Percentiles rank a stretch among this genome's conserved stretches.
These are phyloP conservation scores for Enteromius paludinosus DNA, from an alignment of 2,797 vertebrate genomes.

Conservation along the genomic window DNA sequence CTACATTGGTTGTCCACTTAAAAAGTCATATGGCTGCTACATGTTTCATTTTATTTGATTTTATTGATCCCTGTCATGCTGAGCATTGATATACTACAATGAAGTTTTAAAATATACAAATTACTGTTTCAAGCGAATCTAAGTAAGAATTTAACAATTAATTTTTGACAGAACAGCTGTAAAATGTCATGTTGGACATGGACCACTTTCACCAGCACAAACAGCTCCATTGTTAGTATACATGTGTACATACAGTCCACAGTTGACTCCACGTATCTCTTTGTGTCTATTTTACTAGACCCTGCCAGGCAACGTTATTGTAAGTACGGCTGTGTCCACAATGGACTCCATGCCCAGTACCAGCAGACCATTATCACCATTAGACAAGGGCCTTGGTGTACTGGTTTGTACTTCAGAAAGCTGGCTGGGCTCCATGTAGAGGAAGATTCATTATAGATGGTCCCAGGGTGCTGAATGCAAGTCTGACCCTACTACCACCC, in stretches of 20 bases:
- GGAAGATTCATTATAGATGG: slow-evolving; percentile 45
- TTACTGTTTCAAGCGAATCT: not conserved
- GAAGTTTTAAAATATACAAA: not conserved
- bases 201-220: not conserved
- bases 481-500: slow-evolving; percentile 32
- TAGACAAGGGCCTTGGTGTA: slow-evolving; percentile 43
- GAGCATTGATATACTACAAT: not conserved
- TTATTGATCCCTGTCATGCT: not conserved
- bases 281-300: slow-evolving; percentile 21
- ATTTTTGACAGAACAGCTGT: not conserved
- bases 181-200: slow-evolving; percentile 3
- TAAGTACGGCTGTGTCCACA: not conserved
- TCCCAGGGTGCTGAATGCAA: slow-evolving; percentile 27
- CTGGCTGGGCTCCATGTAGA: slow-evolving; percentile 17
- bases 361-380: slow-evolving; percentile 45
- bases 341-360: slow-evolving; percentile 35
- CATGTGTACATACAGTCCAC: not conserved
- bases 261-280: slow-evolving; percentile 16
- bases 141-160: not conserved
- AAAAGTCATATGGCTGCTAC: not conserved
- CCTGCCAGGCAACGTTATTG: slow-evolving; percentile 32
- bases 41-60: not conserved
- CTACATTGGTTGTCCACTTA: not conserved
- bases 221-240: not conserved
- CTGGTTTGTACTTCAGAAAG: slow-evolving; percentile 28